Evolutionary conservation across 2,888 invertebrate genomes (phyloP).

Genomic region (Miltochrista miniata): DNA sequence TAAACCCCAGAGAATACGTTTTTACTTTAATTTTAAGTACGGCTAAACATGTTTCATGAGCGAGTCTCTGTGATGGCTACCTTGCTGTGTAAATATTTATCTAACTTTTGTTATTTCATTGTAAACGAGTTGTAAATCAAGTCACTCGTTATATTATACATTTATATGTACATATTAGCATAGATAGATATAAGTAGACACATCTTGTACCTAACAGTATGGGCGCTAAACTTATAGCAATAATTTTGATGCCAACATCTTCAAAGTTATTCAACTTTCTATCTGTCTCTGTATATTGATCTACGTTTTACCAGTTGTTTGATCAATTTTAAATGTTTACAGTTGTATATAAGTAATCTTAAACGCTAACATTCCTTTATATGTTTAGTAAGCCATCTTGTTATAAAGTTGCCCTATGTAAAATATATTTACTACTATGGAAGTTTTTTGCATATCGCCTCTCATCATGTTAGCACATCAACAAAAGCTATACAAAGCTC

Average conservation of each 20-base stretch:
- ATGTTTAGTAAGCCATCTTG: slow-evolving; percentile 40
- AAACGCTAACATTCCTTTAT: slow-evolving; percentile 80
- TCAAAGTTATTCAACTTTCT: slow-evolving; percentile 65
- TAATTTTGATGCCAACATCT: slow-evolving; percentile 79
- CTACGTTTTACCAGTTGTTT: slow-evolving; percentile 64
- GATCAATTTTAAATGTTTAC: slow-evolving; percentile 60
- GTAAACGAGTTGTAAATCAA: slow-evolving; percentile 61
- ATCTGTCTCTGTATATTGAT: slow-evolving; percentile 72
- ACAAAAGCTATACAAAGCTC: background rate
- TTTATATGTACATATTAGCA: slow-evolving; percentile 78
- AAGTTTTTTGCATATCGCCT: background rate
- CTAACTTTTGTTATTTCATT: slow-evolving; percentile 79
- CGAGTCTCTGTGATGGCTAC: slow-evolving; percentile 79
- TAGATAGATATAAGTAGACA: slow-evolving; percentile 76
- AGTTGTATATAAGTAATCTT: slow-evolving; percentile 66
- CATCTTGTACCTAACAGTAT: slow-evolving; percentile 76
- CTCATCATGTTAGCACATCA: background rate
- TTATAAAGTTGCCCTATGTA: slow-evolving; percentile 1
- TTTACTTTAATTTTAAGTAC: slow-evolving; percentile 36
- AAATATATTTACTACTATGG: background rate
- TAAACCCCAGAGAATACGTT: slow-evolving; percentile 29
- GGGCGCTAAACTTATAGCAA: slow-evolving; percentile 76
- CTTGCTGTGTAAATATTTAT: slow-evolving; percentile 76
- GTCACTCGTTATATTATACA: slow-evolving; percentile 67
- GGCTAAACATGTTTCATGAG: slow-evolving; percentile 47